Evolutionary conservation across 37 sponge, comb jelly and placozoan species (phyloP).

Genomic region (Aphrocallistes beatrix): DNA sequence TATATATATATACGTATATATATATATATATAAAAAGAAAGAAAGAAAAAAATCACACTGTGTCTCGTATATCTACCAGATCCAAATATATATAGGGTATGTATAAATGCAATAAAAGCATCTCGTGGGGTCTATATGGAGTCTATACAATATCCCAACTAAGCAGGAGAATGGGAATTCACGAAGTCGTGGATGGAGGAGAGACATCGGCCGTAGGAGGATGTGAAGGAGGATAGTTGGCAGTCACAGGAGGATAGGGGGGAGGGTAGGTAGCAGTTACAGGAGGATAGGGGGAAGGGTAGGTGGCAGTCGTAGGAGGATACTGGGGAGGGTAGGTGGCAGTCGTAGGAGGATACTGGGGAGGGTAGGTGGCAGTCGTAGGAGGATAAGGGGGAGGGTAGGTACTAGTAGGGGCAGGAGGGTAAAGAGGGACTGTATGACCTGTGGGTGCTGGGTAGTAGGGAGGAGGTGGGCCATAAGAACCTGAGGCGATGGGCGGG

Average conservation of each 20-base stretch:
- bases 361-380: neutral
- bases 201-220: neutral
- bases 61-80: no score
- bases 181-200: neutral
- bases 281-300: neutral
- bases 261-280: neutral
- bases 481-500: slow-evolving; percentile 21
- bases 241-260: neutral
- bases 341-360: neutral
- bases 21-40: no score
- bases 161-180: no score
- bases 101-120: no score
- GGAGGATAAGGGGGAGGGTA: slow-evolving; percentile 22
- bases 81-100: no score
- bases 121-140: no score
- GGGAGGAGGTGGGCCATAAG: slow-evolving; percentile 28
- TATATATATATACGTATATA: no score
- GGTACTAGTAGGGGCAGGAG: neutral
- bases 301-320: slow-evolving; percentile 1
- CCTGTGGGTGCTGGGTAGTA: neutral
- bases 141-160: no score
- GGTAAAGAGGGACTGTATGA: neutral
- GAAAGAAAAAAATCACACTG: no score
- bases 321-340: neutral
- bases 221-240: neutral